Base-by-base conservation (phyloP, 2,797 vertebrate genomes). In the Tragelaphus eurycerus region DNA sequence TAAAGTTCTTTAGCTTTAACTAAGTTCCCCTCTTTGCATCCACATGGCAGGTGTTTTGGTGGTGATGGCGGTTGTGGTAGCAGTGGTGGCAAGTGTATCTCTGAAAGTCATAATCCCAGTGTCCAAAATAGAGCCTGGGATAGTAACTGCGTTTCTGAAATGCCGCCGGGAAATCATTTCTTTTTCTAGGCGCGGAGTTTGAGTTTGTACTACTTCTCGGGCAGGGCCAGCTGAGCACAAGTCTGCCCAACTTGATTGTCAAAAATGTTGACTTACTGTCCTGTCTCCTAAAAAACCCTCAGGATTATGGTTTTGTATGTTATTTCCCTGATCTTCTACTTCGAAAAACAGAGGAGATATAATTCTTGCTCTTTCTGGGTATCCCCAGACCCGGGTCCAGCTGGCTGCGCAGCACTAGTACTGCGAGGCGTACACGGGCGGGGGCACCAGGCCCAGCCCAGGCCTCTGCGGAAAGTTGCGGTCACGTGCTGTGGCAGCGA, bases 1-100 rank as follows among this genome's bases (percentile, higher is more conserved):
- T 52, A 55, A 95, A 97, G 88, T 86, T 86, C 85, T 96, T 96
- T 95, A 89, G 94, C 60, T 67, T 95, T 85, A 88, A 94, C 93
- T 82, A 89, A 93, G 92, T 48, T n/a, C 29, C 81, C 79, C 67
- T 31, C 55, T 89, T n/a, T 13, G 83, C 23, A 12, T 54, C 34
- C 31, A 43, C 86, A 13, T 34, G 82, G 9, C 27, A 48, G 6
- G 46, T 19, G 29, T 19, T 60, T 23, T 34, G 31, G 50, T 55
- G 7, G 79, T 6, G 34, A 27, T 3, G n/a, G 34, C 9, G 7
- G 9, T 17, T 27, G 86, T 16, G 7, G n/a, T 15, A 50, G 46
- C 15, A 0, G 31, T 16, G 9, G 83, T 54, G 59, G n/a, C 55
- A 78, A 91, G 27, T 88, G 74, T 55, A 82, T 97, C 95, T 94